Evolutionary conservation across 2,797 vertebrate genomes (phyloP), one percentile per base, ranked within the genome.

Genomic region (Odontamblyopus rebecca): DNA sequence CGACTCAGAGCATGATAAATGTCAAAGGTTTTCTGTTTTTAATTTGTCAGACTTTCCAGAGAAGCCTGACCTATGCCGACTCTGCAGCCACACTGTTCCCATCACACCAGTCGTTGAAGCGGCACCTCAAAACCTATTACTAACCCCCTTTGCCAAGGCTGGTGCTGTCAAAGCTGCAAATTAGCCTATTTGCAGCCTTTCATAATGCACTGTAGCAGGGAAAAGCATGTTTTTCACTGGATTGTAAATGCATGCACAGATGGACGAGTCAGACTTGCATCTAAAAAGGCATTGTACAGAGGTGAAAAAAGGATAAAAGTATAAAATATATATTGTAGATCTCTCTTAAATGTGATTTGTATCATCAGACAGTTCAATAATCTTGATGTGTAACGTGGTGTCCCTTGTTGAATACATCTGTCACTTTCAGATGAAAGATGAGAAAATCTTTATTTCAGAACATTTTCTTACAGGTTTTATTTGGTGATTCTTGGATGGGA

Each of bases 11-110:
- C 85, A 89, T 89, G 91, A 92, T 91, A 91, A 93, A 93, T 92
- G 91, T 90, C 91, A 93, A 90, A 93, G 90, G 91, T 90, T 91
- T 89, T 84, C 86, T 88, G 85, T 90, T 92, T 89, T 90, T 91
- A 90, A 93, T 93, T 93, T 93, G 89, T 92, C 92, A 86, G 88
- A 87, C 84, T 91, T 91, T 91, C 85, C 78, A 79, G 83, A 90
- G 86, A 90, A 87, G 85, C 81, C 90, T 90, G 89, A 90, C 91
- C 90, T 91, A 90, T 90, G 88, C 79, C 88, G 85, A 74, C 86
- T 86, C 83, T 82, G 77, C 88, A 84, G 82, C 87, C 86, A 79
- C 72, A 72, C 76, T 74, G 51, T 84, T 90, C 88, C 87, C 81
- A 88, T 90, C 87, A 85, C 87, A 83, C 78, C 83, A 78, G 88